These are phyloP conservation scores for Volucella inanis DNA, from an alignment of 2,888 invertebrate species.

Conservation along the genomic window DNA sequence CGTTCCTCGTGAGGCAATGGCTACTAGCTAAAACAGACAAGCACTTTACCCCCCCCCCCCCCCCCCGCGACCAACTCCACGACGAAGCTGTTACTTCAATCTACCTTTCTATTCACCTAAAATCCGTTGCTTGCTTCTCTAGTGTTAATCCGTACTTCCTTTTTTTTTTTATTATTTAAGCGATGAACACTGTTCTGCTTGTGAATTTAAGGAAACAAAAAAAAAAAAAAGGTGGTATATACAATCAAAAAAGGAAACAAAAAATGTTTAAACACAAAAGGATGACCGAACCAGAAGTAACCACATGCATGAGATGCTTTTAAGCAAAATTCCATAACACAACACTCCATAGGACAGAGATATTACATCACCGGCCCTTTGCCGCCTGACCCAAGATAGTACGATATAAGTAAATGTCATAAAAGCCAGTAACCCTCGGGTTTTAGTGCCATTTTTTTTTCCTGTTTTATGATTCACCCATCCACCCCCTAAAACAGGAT, in stretches of 20 bases:
- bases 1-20: slow-evolving; percentile 45
- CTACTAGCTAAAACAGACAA: slow-evolving; percentile 40
- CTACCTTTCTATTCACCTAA: neutral
- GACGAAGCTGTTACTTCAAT: slow-evolving; percentile 10
- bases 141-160: slow-evolving; percentile 26
- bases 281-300: slow-evolving; percentile 67
- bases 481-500: neutral
- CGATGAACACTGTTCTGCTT: slow-evolving; percentile 33
- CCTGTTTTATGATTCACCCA: neutral
- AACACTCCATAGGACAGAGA: slow-evolving; percentile 26
- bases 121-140: slow-evolving; percentile 9
- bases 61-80: too few relatives aligned
- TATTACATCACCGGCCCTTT: neutral
- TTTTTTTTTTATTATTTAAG: slow-evolving; percentile 57
- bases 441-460: slow-evolving; percentile 31
- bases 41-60: slow-evolving; percentile 24
- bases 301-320: slow-evolving; percentile 72
- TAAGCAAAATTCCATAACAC: slow-evolving; percentile 66
- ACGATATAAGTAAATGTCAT: slow-evolving; percentile 66
- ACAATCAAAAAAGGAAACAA: neutral
- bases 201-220: slow-evolving; percentile 29
- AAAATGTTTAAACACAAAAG: slow-evolving; percentile 34
- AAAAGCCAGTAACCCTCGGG: slow-evolving; percentile 68
- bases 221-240: neutral
- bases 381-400: slow-evolving; percentile 35